Base-by-base conservation (phyloP, 30 jellyfish, hydroid and myxozoan species). In the Aurelia coerulea region DNA sequence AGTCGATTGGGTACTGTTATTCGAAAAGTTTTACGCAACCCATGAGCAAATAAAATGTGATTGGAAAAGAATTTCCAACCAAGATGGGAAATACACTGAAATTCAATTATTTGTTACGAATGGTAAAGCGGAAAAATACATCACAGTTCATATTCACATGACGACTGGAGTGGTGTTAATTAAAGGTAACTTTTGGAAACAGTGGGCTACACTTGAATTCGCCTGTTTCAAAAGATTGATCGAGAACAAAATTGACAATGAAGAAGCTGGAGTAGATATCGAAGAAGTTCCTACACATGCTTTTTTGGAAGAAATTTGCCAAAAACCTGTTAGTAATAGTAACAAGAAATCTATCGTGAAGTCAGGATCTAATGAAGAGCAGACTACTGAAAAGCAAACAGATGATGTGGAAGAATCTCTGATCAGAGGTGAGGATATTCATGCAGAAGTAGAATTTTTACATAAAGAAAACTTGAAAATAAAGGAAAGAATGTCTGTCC, bases 111-210 rank as follows among this genome's bases (percentile, higher is more conserved):
- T 17, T 66, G 11, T 66, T 66, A 66, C 76, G 5, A 66, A 66
- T 32, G 34, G n/a, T 3, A 29, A 15, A 17, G 42, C 34, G 4
- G 42, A 15, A 66, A 66, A 66, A 66, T 66, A 32, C 76, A 66
- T 66, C 76, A 66, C 76, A 66, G 32, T 66, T 18, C 76, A 66
- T 11, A 66, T 66, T 32, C 42, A 66, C 76, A 15, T 66, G 76
- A 13, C 76, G 13, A 66, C 76, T 66, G 76, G 76, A 66, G 76
- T 66, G 42, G 42, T 66, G 42, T 12, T 66, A 15, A 32, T 66
- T 29, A 66, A 66, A 66, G 76, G 42, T 3, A 66, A 66, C 76
- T 29, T 66, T 66, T 66, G 76, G 76, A 66, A 66, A 66, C 76
- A 66, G 42, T 66, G 76, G 76, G 51, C 76, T 66, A 29, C 42